Conservation (phyloP, 2,113 vertebrate genomes). For the Clarias gariepinus region DNA sequence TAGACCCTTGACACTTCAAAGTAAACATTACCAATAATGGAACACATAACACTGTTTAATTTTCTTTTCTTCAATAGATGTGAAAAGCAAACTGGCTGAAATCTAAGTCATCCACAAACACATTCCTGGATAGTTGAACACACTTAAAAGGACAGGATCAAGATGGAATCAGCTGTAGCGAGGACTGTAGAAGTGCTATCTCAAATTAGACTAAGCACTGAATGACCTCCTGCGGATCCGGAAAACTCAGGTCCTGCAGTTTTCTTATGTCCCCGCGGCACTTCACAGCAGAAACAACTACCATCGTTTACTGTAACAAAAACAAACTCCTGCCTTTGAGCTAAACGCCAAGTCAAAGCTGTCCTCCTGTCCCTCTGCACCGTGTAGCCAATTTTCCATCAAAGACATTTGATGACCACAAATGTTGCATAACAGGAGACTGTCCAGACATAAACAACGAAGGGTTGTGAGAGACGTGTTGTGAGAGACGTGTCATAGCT, state of each 20-base stretch:
- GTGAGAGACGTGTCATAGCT: not conserved
- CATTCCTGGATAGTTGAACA: conserved; percentile 14
- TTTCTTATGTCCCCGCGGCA: conserved; percentile 63
- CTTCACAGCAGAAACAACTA: conserved; percentile 65
- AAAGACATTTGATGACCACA: conserved; percentile 56
- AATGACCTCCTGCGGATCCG: conserved; percentile 52
- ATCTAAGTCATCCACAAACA: conserved; percentile 29
- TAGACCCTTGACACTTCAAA: not conserved
- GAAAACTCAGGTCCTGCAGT: conserved; percentile 53
- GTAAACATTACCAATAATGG: not conserved
- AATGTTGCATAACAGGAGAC: conserved; percentile 29
- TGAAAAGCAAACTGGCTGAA: conserved; percentile 16
- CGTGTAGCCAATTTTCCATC: conserved; percentile 48
- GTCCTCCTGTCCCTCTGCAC: conserved; percentile 55
- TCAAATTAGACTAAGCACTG: not conserved
- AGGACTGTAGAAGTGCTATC: not conserved
- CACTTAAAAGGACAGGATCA: conserved; percentile 27
- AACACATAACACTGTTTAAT: not conserved
- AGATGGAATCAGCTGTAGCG: not conserved
- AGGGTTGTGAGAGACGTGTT: not conserved
- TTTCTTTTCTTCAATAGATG: conserved; percentile 21
- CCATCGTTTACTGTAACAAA: conserved; percentile 70
- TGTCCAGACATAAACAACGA: not conserved
- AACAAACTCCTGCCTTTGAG: conserved; percentile 70
- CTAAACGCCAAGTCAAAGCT: conserved; percentile 68